Percentiles rank a stretch among this genome's conserved stretches.
phyloP scores from a whole-genome alignment of 2,797 vertebrate genomes.

The Sebastes aleutianus region DNA sequence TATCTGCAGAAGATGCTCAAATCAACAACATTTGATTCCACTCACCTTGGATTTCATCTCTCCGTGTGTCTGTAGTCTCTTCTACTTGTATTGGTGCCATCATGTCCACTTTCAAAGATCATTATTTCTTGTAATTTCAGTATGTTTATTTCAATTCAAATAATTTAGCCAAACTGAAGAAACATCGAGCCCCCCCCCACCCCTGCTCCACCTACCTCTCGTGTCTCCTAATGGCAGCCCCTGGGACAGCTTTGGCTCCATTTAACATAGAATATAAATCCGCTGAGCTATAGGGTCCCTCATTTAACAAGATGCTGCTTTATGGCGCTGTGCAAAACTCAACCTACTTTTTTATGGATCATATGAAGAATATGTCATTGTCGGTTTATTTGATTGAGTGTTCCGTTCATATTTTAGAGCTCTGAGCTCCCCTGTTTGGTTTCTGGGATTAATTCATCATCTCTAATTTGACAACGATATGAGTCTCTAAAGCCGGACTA shows the following conservation, averaged over 20 bases:
- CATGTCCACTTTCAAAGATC: neutral
- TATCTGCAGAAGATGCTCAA: conserved; percentile 36
- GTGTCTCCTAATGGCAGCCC: conserved; percentile 50
- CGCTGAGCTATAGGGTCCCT: conserved; percentile 23
- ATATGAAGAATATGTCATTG: conserved; percentile 29
- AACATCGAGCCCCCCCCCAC: neutral
- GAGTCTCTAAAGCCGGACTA: conserved; percentile 3
- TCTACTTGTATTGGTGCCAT: neutral
- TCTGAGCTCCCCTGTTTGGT: conserved; percentile 14
- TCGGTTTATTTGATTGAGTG: conserved; percentile 22
- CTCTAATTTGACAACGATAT: conserved; percentile 33
- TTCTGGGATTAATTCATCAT: conserved; percentile 44
- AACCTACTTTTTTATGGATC: conserved; percentile 29
- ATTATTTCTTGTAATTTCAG: neutral
- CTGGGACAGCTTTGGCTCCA: conserved; percentile 44
- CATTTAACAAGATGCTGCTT: conserved; percentile 57
- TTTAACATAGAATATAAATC: conserved; percentile 62
- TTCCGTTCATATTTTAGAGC: conserved; percentile 8
- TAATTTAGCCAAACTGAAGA: conserved; percentile 1
- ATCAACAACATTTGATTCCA: conserved; percentile 55
- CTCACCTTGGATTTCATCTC: conserved; percentile 49
- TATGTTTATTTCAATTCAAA: neutral
- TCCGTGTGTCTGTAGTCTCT: neutral
- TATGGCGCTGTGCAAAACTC: conserved; percentile 41
- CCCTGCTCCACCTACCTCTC: neutral